A percentile compares a stretch with the other conserved stretches of the same genome.
Conservation (phyloP, 2,113 vertebrate genomes). For the Dermatemys mawii region DNA sequence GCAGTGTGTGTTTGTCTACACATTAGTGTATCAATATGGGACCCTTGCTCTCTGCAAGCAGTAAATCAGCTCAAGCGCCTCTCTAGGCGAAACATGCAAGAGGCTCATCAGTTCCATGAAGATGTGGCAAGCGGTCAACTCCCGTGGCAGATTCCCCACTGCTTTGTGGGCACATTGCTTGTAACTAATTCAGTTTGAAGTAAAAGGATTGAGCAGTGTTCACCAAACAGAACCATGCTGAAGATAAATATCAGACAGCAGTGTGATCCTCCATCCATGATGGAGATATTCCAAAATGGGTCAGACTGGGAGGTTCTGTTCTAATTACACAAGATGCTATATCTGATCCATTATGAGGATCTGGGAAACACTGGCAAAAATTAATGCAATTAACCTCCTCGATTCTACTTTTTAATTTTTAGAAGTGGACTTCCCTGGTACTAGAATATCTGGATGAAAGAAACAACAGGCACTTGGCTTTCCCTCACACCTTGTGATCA, state of each 20-base stretch:
- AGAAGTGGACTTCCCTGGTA: background rate
- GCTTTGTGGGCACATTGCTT: too few species aligned
- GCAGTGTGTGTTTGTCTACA: too few species aligned
- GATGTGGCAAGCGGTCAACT: fast-evolving
- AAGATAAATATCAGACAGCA: too few species aligned
- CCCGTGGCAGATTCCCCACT: too few species aligned
- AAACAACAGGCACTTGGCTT: background rate
- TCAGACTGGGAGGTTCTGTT: background rate
- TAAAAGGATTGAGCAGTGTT: too few species aligned
- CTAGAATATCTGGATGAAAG: background rate
- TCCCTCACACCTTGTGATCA: background rate
- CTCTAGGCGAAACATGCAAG: background rate
- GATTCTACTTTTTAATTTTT: background rate
- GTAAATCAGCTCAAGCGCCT: background rate
- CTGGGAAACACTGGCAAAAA: background rate
- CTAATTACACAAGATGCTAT: background rate
- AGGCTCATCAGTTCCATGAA: background rate
- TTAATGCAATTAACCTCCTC: background rate
- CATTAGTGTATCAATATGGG: background rate
- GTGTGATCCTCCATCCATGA: too few species aligned
- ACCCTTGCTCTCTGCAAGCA: background rate
- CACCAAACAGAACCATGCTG: too few species aligned
- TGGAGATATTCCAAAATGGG: background rate
- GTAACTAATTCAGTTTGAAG: too few species aligned
- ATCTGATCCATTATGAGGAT: background rate